These are phyloP conservation scores for Alosa sapidissima DNA, from an alignment of 2,797 vertebrate species.

Conservation along the genomic window DNA sequence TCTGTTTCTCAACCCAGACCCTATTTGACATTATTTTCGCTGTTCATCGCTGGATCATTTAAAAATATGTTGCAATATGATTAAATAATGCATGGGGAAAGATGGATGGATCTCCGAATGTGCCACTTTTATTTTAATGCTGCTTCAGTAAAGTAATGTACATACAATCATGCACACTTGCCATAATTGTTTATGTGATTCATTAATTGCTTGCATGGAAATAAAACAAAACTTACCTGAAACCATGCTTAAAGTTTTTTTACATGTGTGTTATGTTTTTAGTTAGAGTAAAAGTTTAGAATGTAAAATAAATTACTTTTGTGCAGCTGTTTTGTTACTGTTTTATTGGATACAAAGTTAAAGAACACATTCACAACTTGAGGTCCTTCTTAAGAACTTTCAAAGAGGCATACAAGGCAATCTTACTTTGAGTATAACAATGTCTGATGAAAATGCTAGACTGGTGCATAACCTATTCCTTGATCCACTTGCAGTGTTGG, in stretches of 20 bases:
- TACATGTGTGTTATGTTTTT: constrained; percentile 16
- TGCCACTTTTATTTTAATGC: neutral
- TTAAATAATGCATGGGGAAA: constrained; percentile 6
- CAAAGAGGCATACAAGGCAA: neutral
- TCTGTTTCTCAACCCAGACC: neutral
- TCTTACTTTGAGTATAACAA: neutral
- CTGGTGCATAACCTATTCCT: neutral
- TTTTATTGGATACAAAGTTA: neutral
- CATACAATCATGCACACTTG: constrained; percentile 11
- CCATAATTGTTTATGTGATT: neutral
- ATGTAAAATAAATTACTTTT: neutral
- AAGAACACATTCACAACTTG: neutral
- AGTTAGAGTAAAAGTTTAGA: constrained; percentile 5
- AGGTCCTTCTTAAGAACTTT: neutral
- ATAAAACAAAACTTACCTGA: constrained; percentile 17
- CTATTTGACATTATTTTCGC: neutral
- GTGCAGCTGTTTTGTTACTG: neutral
- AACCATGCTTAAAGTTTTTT: constrained; percentile 23
- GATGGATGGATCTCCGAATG: neutral
- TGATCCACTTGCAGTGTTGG: constrained; percentile 1
- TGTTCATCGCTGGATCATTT: neutral
- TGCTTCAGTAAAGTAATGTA: neutral
- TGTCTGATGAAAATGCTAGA: neutral
- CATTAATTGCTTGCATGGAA: constrained; percentile 20
- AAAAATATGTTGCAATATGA: neutral